A percentile compares a stretch with the other conserved stretches of the same genome.
These are phyloP conservation scores for Akabosia matsudoensis DNA, from an alignment of 1,140 invertebrate species.

Conservation along the genomic window DNA sequence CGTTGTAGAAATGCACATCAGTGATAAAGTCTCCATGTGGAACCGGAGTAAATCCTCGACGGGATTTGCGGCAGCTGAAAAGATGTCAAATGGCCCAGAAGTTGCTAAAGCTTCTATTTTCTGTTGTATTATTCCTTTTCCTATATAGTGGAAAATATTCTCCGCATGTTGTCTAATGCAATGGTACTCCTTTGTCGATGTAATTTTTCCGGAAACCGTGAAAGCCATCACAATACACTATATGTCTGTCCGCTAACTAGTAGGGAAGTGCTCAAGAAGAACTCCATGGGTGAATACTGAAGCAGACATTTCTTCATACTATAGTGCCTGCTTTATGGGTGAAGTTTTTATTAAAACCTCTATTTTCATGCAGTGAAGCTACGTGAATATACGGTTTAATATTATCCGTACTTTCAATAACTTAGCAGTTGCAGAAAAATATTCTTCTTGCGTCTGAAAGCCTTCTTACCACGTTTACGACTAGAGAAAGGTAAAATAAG, in stretches of 20 bases:
- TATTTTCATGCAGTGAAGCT: too few relatives aligned
- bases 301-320: too few relatives aligned
- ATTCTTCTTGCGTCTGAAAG: conserved; percentile 16
- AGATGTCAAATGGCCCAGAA: conserved; percentile 48
- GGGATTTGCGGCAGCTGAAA: conserved; percentile 46
- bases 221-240: too few relatives aligned
- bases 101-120: conserved; percentile 20
- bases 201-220: too few relatives aligned
- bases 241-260: too few relatives aligned
- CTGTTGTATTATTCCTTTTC: not conserved
- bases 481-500: conserved; percentile 10
- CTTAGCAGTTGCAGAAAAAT: conserved; percentile 4
- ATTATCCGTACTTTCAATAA: too few relatives aligned
- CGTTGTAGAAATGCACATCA: conserved; percentile 17
- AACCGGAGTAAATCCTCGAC: conserved; percentile 44
- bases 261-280: too few relatives aligned
- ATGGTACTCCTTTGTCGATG: not conserved
- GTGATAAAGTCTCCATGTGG: conserved; percentile 39
- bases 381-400: too few relatives aligned
- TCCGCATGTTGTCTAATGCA: not conserved
- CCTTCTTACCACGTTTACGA: conserved; percentile 18
- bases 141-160: not conserved
- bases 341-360: too few relatives aligned
- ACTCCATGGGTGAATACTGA: too few relatives aligned
- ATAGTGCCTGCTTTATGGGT: too few relatives aligned